Evolutionary conservation across 2,797 vertebrate species (phyloP), one percentile per base, ranked within the genome.

Genomic region (Tachyglossus aculeatus): DNA sequence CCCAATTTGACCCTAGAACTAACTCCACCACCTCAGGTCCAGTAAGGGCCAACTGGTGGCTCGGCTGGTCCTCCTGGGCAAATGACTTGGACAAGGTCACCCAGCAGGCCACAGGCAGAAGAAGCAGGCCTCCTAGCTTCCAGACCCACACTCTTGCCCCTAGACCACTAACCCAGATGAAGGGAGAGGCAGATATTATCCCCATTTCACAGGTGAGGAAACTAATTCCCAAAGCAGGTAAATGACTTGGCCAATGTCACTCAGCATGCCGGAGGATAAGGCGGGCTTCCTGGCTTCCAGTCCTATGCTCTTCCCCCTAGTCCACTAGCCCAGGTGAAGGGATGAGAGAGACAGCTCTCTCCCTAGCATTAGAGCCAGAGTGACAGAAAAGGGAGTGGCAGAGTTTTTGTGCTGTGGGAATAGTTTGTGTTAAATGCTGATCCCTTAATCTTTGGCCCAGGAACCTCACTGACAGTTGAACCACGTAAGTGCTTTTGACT

Each of bases 401-500:
- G 50, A 45, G 16, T 57, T 73, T 74, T 65, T 41, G 39, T 19
- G 44, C 33, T 24, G 51, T 29, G 24, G 45, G 12, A n/a, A 52
- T 12, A 5, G 12, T 13, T 41, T 73, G 15, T 61, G 40, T 6
- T n/a, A n/a, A n/a, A n/a, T n/a, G 9, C 1, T 1, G 6, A 18
- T 22, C 37, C 15, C 10, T 5, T 64, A 16, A 25, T 40, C 38
- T 72, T 81, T 43, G 47, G 48, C 19, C 32, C 53, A 64, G 63
- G 60, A 78, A 43, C 36, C 24, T 47, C 52, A 21, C 43, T 63
- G 59, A 19, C 71, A 27, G 38, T 67, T 22, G 31, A 74, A 64
- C 34, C 45, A 65, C 0, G 4, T 70, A 55, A 74, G 69, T 74
- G 19, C 54, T 45, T 25, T 14, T 45, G 43, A 9, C 22, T 14